Evolutionary conservation across 2,113 vertebrate genomes (phyloP).

Genomic region (Deroptyus accipitrinus): DNA sequence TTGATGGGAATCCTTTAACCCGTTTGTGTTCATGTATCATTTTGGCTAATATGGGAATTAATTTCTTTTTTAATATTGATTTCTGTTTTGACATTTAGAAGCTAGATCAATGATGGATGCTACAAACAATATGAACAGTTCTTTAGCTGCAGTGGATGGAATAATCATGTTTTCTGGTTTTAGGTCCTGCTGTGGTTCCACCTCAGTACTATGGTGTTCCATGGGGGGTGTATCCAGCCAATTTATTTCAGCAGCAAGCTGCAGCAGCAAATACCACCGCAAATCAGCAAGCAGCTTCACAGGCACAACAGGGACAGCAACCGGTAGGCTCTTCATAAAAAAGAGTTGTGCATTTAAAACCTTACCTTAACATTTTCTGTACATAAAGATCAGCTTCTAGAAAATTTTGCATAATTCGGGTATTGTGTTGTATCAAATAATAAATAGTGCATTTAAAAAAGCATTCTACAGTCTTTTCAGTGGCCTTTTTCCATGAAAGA

Average conservation of each 20-base stretch:
- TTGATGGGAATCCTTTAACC: background rate
- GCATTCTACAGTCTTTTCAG: background rate
- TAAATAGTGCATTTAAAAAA: background rate
- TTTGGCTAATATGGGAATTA: background rate
- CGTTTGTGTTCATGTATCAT: background rate
- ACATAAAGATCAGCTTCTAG: background rate
- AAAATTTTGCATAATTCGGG: background rate
- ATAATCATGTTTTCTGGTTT: background rate
- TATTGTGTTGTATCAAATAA: background rate
- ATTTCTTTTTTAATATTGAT: background rate
- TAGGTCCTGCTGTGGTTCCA: slow-evolving; percentile 94
- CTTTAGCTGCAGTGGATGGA: background rate
- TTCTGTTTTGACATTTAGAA: background rate
- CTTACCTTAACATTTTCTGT: background rate
- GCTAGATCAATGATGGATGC: background rate
- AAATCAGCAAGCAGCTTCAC: slow-evolving; percentile 91
- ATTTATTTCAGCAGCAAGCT: slow-evolving; percentile 96
- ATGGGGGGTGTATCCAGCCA: slow-evolving; percentile 97
- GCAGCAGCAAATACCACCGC: slow-evolving; percentile 83
- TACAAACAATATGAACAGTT: background rate
- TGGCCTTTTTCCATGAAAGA: background rate
- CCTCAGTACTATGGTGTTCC: slow-evolving; percentile 98
- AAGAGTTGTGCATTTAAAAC: background rate
- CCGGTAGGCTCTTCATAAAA: slow-evolving; percentile 77
- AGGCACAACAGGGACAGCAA: slow-evolving; percentile 89